These are phyloP conservation scores for Rhombomys opimus DNA, from an alignment of 2,113 vertebrate genomes.

Conservation along the genomic window DNA sequence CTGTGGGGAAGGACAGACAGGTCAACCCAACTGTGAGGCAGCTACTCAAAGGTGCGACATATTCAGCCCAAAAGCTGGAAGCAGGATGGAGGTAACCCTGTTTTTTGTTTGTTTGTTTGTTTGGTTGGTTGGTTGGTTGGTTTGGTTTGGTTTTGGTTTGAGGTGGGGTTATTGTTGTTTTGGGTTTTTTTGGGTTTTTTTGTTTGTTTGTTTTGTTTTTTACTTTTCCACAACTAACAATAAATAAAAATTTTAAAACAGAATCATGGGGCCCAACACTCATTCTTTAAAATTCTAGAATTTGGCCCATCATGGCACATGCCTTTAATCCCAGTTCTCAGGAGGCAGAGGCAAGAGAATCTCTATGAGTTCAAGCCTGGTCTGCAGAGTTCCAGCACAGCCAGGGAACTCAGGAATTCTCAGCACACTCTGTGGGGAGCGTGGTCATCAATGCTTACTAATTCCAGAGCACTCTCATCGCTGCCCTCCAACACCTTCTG, in stretches of 20 bases:
- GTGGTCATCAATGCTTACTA: not conserved
- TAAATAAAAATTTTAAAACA: slow-evolving; percentile 21
- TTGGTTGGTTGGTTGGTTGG: too few relatives aligned
- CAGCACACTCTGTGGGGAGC: not conserved
- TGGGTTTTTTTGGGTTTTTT: not conserved
- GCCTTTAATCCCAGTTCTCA: too few relatives aligned
- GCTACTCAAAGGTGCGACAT: not conserved
- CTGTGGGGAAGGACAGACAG: not conserved
- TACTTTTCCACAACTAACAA: not conserved
- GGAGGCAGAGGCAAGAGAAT: too few relatives aligned
- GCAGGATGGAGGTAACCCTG: not conserved
- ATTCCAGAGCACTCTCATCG: not conserved
- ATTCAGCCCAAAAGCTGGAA: not conserved
- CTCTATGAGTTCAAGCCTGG: too few relatives aligned
- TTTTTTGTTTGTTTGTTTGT: not conserved
- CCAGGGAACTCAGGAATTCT: not conserved
- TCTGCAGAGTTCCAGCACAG: too few relatives aligned
- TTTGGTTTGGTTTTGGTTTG: too few relatives aligned
- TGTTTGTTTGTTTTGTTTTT: not conserved
- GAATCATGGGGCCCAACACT: not conserved
- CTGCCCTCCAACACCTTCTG: not conserved
- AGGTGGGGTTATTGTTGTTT: too few relatives aligned
- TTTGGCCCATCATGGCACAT: not conserved
- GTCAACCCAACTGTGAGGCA: not conserved
- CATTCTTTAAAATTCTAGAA: not conserved